Conservation (phyloP, 2,797 vertebrate species). For the Sciurus vulgaris region DNA sequence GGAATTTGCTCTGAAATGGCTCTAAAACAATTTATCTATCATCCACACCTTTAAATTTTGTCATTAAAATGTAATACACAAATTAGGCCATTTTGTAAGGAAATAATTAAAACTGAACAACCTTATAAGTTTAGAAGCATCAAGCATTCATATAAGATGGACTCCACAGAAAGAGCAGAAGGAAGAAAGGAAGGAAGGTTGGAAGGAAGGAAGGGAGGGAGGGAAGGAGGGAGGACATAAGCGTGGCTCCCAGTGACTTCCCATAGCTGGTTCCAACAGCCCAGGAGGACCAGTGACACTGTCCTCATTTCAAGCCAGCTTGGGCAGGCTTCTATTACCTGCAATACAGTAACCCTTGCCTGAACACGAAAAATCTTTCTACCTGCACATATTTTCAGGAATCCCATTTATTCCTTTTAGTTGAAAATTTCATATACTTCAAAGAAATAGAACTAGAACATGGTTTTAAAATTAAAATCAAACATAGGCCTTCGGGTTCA, state of each 20-base stretch:
- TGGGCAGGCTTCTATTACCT: not conserved
- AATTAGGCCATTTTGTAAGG: not conserved
- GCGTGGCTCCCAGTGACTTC: not conserved
- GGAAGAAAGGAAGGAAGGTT: too few relatives aligned
- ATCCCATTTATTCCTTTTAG: not conserved
- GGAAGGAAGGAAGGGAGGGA: not conserved
- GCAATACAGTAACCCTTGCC: constrained; percentile 26
- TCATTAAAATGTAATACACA: not conserved
- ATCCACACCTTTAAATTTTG: not conserved
- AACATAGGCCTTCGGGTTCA: constrained; percentile 38
- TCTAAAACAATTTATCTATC: constrained; percentile 61
- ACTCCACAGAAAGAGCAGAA: not conserved
- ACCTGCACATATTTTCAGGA: not conserved
- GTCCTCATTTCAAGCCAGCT: not conserved
- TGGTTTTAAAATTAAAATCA: constrained; percentile 55
- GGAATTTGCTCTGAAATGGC: not conserved
- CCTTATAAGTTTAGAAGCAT: not conserved
- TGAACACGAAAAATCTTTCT: constrained; percentile 23
- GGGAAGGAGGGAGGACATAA: not conserved
- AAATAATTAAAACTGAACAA: not conserved
- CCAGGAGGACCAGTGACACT: not conserved
- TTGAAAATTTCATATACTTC: not conserved
- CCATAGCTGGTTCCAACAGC: not conserved
- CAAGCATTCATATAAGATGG: not conserved
- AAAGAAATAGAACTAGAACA: not conserved